These are phyloP conservation scores for Drosophila rubida DNA, from an alignment of 2,888 invertebrate species.

Conservation along the genomic window DNA sequence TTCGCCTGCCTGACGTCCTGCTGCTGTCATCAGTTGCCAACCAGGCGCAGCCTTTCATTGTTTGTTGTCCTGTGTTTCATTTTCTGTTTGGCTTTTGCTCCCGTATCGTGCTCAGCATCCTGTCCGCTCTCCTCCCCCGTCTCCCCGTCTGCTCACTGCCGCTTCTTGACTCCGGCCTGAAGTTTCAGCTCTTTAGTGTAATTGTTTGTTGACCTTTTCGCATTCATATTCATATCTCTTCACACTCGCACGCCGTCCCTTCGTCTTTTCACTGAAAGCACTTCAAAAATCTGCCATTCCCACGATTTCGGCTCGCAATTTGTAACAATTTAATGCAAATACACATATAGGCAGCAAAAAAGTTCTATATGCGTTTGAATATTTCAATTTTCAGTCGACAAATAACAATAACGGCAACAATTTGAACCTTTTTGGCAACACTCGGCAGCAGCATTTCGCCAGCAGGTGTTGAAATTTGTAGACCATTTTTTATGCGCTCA, in stretches of 20 bases:
- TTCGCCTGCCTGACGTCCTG: not conserved
- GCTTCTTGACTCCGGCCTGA: conserved; percentile 16
- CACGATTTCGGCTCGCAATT: conserved; percentile 28
- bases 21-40: conserved; percentile 65
- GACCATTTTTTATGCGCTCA: conserved; percentile 46
- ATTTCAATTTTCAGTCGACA: conserved; percentile 36
- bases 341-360: conserved; percentile 29
- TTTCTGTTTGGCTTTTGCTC: conserved; percentile 47
- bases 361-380: conserved; percentile 13
- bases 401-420: conserved; percentile 23
- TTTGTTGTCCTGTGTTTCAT: conserved; percentile 57
- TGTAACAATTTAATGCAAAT: conserved; percentile 55
- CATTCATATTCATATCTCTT: conserved; percentile 60
- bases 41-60: conserved; percentile 55
- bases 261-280: conserved; percentile 30
- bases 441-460: conserved; percentile 11
- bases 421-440: conserved; percentile 43
- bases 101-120: conserved; percentile 17
- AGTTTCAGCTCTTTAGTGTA: conserved; percentile 45
- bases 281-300: not conserved
- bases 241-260: conserved; percentile 5
- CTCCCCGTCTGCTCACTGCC: conserved; percentile 13
- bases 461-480: conserved; percentile 57
- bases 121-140: not conserved
- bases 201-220: conserved; percentile 64